Evolutionary conservation across 2,797 vertebrate species (phyloP).

Genomic region (Darevskia nairensis): DNA sequence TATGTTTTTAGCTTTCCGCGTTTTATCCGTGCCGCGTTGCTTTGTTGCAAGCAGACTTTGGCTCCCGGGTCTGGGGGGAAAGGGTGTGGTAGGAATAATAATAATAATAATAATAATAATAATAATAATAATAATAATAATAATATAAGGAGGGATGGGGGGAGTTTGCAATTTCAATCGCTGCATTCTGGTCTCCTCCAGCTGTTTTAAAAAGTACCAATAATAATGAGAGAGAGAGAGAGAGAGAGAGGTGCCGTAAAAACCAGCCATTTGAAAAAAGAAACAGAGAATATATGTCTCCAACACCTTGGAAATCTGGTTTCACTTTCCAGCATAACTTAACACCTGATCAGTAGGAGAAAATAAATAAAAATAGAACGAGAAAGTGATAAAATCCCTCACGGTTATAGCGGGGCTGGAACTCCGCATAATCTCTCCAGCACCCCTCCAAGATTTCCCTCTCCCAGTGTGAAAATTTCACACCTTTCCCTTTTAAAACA

Average conservation of each 20-base stretch:
- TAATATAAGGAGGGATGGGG: too few species aligned
- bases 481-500: constrained; percentile 83
- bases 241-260: constrained; percentile 37
- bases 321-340: constrained; percentile 79
- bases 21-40: too few species aligned
- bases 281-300: constrained; percentile 73
- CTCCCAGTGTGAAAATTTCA: constrained; percentile 73
- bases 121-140: too few species aligned
- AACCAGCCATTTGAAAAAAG: constrained; percentile 66
- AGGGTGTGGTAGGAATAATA: too few species aligned
- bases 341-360: constrained; percentile 77
- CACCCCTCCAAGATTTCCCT: too few species aligned
- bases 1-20: too few species aligned
- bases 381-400: constrained; percentile 60
- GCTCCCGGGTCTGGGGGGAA: too few species aligned
- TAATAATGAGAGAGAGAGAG: neutral
- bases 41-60: too few species aligned
- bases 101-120: too few species aligned
- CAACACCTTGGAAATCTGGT: constrained; percentile 79
- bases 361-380: constrained; percentile 66
- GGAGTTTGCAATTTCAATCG: neutral
- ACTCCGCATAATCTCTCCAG: constrained; percentile 50
- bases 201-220: constrained; percentile 41
- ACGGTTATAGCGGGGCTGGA: constrained; percentile 68
- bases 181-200: constrained; percentile 35